Evolutionary conservation across 2,113 vertebrate species (phyloP).

Genomic region (Aspiorhynchus laticeps): DNA sequence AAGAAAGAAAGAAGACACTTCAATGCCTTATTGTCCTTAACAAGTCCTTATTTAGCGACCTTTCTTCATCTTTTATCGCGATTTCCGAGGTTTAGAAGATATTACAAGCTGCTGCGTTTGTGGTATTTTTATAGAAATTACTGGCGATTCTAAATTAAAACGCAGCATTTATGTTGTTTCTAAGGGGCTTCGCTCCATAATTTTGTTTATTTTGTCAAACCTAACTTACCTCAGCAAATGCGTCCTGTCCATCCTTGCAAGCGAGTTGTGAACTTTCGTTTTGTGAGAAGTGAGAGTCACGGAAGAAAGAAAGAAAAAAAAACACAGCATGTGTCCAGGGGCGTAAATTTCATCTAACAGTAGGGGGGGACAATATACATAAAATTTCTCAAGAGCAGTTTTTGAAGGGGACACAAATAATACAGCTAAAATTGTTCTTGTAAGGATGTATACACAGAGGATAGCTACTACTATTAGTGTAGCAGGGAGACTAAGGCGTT

Average conservation of each 20-base stretch:
- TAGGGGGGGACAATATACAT: too few species aligned
- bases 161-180: background rate
- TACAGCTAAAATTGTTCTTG: too few species aligned
- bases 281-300: background rate
- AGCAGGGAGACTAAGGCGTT: too few species aligned
- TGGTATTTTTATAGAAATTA: background rate
- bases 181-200: background rate
- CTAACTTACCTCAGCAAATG: constrained; percentile 39
- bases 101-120: background rate
- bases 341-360: too few species aligned
- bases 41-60: background rate
- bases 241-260: constrained; percentile 27
- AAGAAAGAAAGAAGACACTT: background rate
- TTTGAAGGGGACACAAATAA: too few species aligned
- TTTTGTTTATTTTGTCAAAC: background rate
- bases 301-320: background rate
- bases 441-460: too few species aligned
- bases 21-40: background rate
- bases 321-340: too few species aligned
- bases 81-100: background rate
- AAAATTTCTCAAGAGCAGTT: too few species aligned
- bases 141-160: background rate
- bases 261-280: background rate
- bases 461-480: too few species aligned
- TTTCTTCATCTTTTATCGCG: background rate